Evolutionary conservation across 2,888 invertebrate genomes (phyloP), one percentile per base, ranked within the genome.

Genomic region (Cheilosia vernalis): DNA sequence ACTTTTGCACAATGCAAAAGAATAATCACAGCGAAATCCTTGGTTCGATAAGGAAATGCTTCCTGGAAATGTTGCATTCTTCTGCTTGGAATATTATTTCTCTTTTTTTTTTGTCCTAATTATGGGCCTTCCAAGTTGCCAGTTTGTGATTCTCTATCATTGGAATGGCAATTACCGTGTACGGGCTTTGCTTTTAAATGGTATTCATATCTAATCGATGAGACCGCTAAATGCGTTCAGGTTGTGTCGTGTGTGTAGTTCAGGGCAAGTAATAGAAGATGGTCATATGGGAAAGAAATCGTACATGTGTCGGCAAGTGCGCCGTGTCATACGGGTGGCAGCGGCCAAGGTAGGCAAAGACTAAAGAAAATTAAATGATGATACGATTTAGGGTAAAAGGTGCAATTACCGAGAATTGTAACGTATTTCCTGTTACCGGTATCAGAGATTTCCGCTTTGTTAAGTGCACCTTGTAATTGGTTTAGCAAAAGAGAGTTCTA

Each of bases 301-400:
- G 40, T 77, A 72, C 17, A 53, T 55, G 42, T 30, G 58, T 51
- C 47, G 37, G 40, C 76, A 82, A 74, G 55, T 78, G 82, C 78
- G 21, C 17, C 17, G 58, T 78, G 78, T 66, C 82, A 83, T 77
- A 66, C 66, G 53, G 72, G 37, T 42, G 40, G 51, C 27, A 15
- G 51, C 27, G 19, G 42, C 49, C 61, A 67, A 83, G 77, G 77
- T 60, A 72, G 51, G 51, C 17, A 61, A 42, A 66, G 56, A 51
- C 19, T 74, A 17, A 77, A 70, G 72, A 66, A 64, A 66, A 78
- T 83, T 63, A 78, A 49, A 61, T 49, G 61, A 42, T 58, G 37
- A 24, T 47, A 67, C 78, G 37, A 42, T 79, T 83, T 73, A 78
- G 73, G 83, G 67, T 73, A 78, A 83, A 67, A 78, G 66, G 73